Conservation (phyloP, 2,888 invertebrate species). For the Melanostoma scalare region DNA sequence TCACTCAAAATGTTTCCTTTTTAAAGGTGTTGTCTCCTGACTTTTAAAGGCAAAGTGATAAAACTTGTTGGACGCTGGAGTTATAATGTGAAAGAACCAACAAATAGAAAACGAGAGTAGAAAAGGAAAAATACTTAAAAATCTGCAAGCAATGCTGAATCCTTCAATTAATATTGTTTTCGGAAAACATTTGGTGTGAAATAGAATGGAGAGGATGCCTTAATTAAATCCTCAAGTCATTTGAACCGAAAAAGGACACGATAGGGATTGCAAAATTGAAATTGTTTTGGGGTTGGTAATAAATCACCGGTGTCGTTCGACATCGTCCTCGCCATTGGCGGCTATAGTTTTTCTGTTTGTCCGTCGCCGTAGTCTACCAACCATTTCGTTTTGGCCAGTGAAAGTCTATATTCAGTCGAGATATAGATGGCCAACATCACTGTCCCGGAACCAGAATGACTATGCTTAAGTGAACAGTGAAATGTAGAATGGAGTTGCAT, state of each 20-base stretch:
- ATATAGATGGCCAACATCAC: slow-evolving; percentile 34
- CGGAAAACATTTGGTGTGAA: slow-evolving; percentile 55
- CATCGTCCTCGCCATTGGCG: slow-evolving; percentile 11
- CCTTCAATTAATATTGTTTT: slow-evolving; percentile 62
- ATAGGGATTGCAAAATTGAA: slow-evolving; percentile 71
- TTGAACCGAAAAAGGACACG: slow-evolving; percentile 52
- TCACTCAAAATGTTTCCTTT: too few relatives aligned
- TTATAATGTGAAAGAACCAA: not conserved
- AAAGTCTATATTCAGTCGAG: slow-evolving; percentile 31
- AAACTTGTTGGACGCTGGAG: slow-evolving; percentile 6
- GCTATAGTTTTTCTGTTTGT: too few relatives aligned
- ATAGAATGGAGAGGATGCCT: slow-evolving; percentile 58
- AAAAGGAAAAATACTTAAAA: slow-evolving; percentile 16
- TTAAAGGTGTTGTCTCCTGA: too few relatives aligned
- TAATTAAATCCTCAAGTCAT: slow-evolving; percentile 68
- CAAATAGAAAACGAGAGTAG: not conserved
- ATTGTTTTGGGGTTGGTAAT: slow-evolving; percentile 72
- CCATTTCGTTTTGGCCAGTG: slow-evolving; percentile 36
- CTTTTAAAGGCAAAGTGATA: too few relatives aligned
- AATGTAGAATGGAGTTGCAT: slow-evolving; percentile 60
- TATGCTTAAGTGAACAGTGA: slow-evolving; percentile 69
- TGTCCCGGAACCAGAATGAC: slow-evolving; percentile 59
- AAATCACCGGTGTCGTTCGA: slow-evolving; percentile 65
- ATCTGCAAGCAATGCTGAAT: slow-evolving; percentile 34
- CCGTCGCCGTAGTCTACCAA: slow-evolving; percentile 18